phyloP scores from a whole-genome alignment of 1,140 invertebrate genomes.

The Drosophila santomea region DNA sequence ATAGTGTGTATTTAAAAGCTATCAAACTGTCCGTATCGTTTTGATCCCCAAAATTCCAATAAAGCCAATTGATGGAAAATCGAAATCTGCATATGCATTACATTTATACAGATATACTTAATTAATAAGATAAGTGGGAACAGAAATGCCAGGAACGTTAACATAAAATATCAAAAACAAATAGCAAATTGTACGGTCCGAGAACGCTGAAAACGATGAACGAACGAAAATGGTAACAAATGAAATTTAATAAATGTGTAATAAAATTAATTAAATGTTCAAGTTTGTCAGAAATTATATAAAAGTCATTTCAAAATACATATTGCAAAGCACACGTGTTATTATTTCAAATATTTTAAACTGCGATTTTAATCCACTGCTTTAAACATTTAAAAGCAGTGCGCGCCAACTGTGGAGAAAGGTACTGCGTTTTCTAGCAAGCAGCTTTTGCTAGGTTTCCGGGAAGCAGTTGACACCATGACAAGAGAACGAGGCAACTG shows the following conservation, averaged over 20 bases:
- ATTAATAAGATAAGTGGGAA: constrained; percentile 41
- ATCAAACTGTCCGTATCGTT: constrained; percentile 7
- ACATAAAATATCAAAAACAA: constrained; percentile 38
- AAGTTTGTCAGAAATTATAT: constrained; percentile 83
- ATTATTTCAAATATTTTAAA: not conserved
- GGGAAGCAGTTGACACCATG: not conserved
- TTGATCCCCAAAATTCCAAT: constrained; percentile 24
- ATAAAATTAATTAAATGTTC: constrained; percentile 79
- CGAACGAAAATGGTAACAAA: constrained; percentile 72
- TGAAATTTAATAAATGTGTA: constrained; percentile 80
- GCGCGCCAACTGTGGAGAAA: not conserved
- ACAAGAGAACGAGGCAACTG: not conserved
- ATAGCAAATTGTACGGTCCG: constrained; percentile 22
- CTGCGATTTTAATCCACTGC: not conserved
- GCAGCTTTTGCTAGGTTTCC: not conserved
- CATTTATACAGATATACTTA: constrained; percentile 20
- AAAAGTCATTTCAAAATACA: constrained; percentile 60
- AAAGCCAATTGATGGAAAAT: constrained; percentile 8
- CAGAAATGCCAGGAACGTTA: constrained; percentile 44
- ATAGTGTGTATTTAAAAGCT: constrained; percentile 30
- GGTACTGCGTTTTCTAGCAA: not conserved
- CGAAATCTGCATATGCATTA: not conserved
- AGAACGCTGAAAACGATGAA: constrained; percentile 34
- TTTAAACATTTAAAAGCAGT: not conserved
- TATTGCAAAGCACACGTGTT: constrained; percentile 26